phyloP scores from a whole-genome alignment of 2,797 vertebrate species.

The Sylvilagus floridanus region DNA sequence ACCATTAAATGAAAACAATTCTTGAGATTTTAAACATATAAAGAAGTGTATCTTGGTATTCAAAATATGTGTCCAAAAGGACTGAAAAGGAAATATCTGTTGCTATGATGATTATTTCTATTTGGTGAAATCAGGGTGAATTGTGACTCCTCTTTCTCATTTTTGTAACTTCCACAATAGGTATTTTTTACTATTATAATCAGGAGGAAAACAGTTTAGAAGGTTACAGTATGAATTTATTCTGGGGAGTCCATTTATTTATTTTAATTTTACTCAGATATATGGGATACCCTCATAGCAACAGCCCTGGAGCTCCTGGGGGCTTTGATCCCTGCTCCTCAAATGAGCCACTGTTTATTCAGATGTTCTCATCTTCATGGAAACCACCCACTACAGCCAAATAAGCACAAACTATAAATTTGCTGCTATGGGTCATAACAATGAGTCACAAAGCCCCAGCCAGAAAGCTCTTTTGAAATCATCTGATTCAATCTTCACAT shows the following conservation, averaged over 20 bases:
- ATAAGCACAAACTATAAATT: constrained; percentile 52
- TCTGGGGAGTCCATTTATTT: neutral
- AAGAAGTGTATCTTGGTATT: constrained; percentile 10
- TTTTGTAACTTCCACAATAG: neutral
- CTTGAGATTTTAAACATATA: neutral
- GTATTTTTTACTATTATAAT: constrained; percentile 8
- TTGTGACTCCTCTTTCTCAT: neutral
- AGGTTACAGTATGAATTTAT: neutral
- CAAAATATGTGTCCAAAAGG: neutral
- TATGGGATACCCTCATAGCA: neutral
- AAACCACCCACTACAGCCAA: constrained; percentile 58
- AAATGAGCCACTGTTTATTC: constrained; percentile 16
- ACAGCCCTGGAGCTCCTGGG: neutral
- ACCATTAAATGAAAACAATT: constrained; percentile 1
- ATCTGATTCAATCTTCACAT: constrained; percentile 30
- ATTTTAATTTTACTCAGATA: neutral
- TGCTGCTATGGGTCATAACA: constrained; percentile 9
- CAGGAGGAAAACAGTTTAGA: neutral
- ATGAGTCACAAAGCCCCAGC: constrained; percentile 60
- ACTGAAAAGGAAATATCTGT: constrained; percentile 8
- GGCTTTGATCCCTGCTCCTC: neutral
- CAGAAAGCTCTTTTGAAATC: constrained; percentile 54
- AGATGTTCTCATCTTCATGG: constrained; percentile 51
- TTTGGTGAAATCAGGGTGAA: neutral
- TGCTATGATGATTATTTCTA: neutral